Evolutionary conservation across 2,797 vertebrate species (phyloP).

Genomic region (Carcharodon carcharias): DNA sequence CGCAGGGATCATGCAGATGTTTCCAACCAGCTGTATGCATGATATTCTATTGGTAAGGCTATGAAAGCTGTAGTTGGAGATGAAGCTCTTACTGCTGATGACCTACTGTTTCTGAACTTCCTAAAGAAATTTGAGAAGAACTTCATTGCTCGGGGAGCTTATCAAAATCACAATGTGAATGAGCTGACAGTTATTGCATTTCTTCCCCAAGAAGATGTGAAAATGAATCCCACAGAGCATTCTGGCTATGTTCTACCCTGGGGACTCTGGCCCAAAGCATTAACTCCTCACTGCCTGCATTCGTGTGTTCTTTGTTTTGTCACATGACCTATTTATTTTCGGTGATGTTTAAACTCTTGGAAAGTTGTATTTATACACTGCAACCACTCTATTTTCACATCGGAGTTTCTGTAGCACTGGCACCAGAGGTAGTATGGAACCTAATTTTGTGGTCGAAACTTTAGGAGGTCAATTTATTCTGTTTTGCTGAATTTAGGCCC

Average conservation of each 20-base stretch:
- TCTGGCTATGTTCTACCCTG: conserved; percentile 88
- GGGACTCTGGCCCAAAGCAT: conserved; percentile 73
- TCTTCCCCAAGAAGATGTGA: conserved; percentile 98
- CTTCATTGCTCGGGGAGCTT: conserved; percentile 74
- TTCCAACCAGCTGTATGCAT: conserved; percentile 81
- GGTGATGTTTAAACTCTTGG: not conserved
- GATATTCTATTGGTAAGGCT: conserved; percentile 80
- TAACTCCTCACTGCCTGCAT: conserved; percentile 47
- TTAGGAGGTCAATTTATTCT: not conserved
- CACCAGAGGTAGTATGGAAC: too few species aligned
- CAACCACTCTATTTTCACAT: too few species aligned
- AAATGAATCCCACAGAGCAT: conserved; percentile 96
- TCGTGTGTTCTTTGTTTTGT: not conserved
- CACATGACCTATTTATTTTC: not conserved
- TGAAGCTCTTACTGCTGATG: conserved; percentile 75
- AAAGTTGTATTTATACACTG: not conserved
- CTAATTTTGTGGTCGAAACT: not conserved
- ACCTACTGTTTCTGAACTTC: conserved; percentile 71
- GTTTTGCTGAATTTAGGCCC: not conserved
- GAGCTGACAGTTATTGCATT: conserved; percentile 95
- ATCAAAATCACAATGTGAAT: conserved; percentile 84
- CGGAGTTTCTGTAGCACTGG: too few species aligned
- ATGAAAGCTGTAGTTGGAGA: conserved; percentile 84
- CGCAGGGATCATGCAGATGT: conserved; percentile 78
- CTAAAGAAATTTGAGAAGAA: conserved; percentile 73